Base-by-base conservation (phyloP, 1,140 invertebrate genomes). In the Triops longicaudatus region DNA sequence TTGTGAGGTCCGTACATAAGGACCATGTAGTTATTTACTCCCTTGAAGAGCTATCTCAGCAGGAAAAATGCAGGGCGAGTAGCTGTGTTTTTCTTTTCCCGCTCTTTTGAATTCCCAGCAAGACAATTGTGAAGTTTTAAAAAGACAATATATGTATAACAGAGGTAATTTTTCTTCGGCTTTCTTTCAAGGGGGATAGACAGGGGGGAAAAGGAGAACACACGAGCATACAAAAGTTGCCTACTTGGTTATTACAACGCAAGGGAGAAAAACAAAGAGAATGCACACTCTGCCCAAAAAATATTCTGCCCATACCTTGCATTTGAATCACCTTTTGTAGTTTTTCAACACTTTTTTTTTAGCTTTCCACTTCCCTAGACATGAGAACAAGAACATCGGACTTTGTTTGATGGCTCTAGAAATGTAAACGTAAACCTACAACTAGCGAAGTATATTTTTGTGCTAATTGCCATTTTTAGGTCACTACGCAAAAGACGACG, bases 191-290 rank as follows among this genome's bases (percentile, higher is more conserved):
- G 31, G 31, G 31, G n/a, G n/a, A n/a, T n/a, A 63, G 14, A n/a
- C 9, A 17, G 50, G 50, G 50, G 44, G 43, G 43, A 44, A 44
- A 17, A 44, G 43, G 11, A 44, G 17, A 6, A 63, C 50, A 63
- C 50, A 63, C 50, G 50, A 63, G 50, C 50, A 63, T 63, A 63
- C 50, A 63, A 63, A 63, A 63, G 50, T 63, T 63, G 50, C 50
- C 50, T 63, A 63, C 50, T 63, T 63, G 14, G 50, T 63, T 63
- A 63, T n/a, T 17, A 63, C 50, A 63, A 63, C 50, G n/a, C 50
- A 63, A 37, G 7, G 31, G 31, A 37, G 31, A 37, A 63, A 63
- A 63, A 63, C 10, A 50, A 50, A 63, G 22, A 63, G 22, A 63
- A 17, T 63, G 50, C 50, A 63, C 50, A 63, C n/a, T 63, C 17